Evolutionary conservation across 2,888 invertebrate genomes (phyloP).

Genomic region (Amblyjoppa fuscipennis): DNA sequence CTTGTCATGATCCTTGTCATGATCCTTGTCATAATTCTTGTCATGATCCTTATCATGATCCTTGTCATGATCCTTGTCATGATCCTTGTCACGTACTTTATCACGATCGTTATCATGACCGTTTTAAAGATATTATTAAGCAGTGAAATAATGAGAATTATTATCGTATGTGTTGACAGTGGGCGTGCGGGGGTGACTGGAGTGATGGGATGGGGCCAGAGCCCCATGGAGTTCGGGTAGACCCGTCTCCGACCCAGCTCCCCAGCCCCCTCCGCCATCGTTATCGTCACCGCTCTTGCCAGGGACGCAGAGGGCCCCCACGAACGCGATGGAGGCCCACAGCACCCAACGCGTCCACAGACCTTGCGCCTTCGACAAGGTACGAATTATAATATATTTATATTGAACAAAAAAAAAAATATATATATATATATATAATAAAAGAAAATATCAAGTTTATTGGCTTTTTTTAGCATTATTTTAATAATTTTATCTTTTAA

Average conservation of each 20-base stretch:
- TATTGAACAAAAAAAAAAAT: no score
- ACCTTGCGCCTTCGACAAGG: constrained; percentile 86
- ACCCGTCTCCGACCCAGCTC: constrained; percentile 90
- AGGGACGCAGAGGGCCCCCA: constrained; percentile 84
- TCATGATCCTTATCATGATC: no score
- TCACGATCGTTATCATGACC: background rate
- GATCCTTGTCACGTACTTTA: background rate
- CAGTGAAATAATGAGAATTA: background rate
- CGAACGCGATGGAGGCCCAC: constrained; percentile 85
- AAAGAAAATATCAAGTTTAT: no score
- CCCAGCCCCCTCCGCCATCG: constrained; percentile 88
- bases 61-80: no score
- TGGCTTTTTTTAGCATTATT: no score
- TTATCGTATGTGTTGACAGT: constrained; percentile 85
- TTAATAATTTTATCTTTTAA: no score
- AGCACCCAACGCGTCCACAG: constrained; percentile 84
- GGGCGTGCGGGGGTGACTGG: constrained; percentile 91
- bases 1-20: no score
- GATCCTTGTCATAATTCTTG: no score
- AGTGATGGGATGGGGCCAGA: constrained; percentile 94
- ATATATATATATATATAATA: no score
- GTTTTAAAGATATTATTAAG: background rate
- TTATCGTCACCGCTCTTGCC: constrained; percentile 85
- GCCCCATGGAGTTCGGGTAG: constrained; percentile 95
- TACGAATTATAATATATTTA: constrained; percentile 67